Evolutionary conservation across 2,888 invertebrate species (phyloP).

Genomic region (Eupeodes luniger): DNA sequence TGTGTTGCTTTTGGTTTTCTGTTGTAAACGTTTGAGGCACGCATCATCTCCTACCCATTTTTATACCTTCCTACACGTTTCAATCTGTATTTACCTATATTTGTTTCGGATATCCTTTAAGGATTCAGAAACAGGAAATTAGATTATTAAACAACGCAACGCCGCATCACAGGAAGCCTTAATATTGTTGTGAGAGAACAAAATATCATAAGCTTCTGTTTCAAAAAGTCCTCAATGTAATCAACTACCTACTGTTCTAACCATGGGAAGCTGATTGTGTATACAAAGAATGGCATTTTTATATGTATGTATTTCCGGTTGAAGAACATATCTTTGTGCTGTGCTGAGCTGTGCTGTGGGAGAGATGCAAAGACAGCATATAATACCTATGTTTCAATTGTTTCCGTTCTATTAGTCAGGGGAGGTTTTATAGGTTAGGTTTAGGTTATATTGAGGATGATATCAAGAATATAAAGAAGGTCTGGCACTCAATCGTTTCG

Average conservation of each 20-base stretch:
- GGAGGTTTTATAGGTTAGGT: neutral
- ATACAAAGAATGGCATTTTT: constrained; percentile 3
- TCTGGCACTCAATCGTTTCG: neutral
- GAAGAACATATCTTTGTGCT: constrained; percentile 7
- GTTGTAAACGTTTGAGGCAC: neutral
- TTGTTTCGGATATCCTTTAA: constrained; percentile 53
- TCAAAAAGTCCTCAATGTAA: neutral
- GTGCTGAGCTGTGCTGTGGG: neutral
- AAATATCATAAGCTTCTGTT: neutral
- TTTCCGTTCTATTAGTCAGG: constrained; percentile 39
- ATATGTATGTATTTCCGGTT: constrained; percentile 52
- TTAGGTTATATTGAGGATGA: neutral
- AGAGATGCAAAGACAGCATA: constrained; percentile 13
- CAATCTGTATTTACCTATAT: neutral
- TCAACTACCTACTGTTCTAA: neutral
- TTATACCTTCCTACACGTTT: too few relatives aligned
- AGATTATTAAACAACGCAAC: constrained; percentile 51
- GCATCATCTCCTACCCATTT: neutral
- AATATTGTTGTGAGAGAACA: neutral
- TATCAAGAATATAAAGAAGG: neutral
- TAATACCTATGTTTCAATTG: constrained; percentile 33
- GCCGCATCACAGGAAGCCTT: neutral
- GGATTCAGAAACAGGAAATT: constrained; percentile 58
- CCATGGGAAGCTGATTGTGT: neutral
- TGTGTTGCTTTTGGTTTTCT: too few relatives aligned